These are phyloP conservation scores for Teinopalpus imperialis DNA, from an alignment of 2,888 invertebrate species.

Conservation along the genomic window DNA sequence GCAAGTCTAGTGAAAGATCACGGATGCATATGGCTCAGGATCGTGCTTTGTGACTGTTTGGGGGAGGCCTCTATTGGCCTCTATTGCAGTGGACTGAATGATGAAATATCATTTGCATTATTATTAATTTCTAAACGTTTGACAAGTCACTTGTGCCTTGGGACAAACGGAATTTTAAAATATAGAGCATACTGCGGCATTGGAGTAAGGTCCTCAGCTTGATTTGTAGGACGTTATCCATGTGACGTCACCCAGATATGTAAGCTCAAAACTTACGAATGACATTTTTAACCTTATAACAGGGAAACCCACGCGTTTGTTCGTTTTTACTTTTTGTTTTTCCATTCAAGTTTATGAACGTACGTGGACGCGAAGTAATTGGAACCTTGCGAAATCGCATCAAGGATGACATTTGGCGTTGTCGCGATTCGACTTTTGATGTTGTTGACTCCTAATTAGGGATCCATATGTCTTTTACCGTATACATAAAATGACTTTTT, in stretches of 20 bases:
- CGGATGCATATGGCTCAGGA: too few relatives aligned
- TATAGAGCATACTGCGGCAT: too few relatives aligned
- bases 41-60: too few relatives aligned
- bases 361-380: not conserved
- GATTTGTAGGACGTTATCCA: constrained; percentile 2
- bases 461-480: constrained; percentile 40
- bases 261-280: constrained; percentile 27
- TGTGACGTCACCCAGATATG: constrained; percentile 17
- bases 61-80: too few relatives aligned
- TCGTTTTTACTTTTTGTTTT: constrained; percentile 21
- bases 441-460: constrained; percentile 37
- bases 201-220: constrained; percentile 2
- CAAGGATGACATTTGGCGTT: not conserved
- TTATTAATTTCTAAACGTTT: too few relatives aligned
- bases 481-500: constrained; percentile 37
- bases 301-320: constrained; percentile 25
- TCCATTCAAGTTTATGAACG: constrained; percentile 2
- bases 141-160: constrained; percentile 9
- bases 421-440: not conserved
- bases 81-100: too few relatives aligned
- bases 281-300: constrained; percentile 30
- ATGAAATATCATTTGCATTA: too few relatives aligned
- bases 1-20: too few relatives aligned
- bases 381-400: not conserved
- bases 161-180: not conserved